Evolutionary conservation across 2,888 invertebrate genomes (phyloP), one percentile per base, ranked within the genome.

Genomic region (Lasioglossum zephyrum): DNA sequence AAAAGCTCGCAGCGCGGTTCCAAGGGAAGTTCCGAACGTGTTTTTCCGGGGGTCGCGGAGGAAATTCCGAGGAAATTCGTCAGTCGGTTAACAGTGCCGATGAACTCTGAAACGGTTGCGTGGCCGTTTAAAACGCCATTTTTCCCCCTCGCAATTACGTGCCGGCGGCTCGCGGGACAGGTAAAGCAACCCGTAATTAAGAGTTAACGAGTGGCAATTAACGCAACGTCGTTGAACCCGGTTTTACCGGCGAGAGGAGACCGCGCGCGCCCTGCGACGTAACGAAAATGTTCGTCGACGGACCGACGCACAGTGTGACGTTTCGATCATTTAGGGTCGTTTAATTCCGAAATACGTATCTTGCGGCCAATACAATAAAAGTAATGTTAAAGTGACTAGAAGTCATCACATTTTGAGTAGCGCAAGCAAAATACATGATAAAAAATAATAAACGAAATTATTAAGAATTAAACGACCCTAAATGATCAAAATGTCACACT

Each of bases 121-220:
- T 77, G 77, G 49, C 49, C 53, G 39, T 26, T 77, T 77, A 53
- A 77, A 77, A 66, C 39, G 49, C 49, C 66, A 26, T 69, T 69
- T 63, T 69, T 69, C 39, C 22, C 49, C 49, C 49, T n/a, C 16
- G 39, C 49, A 73, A 60, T 60, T 73, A 63, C 63, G 47, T 39
- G 31, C 31, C 26, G 53, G 49, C 26, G 53, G 49, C 26, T 66
- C 66, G 49, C 53, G 69, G 69, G 49, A 80, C 80, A 70, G 63
- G 75, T 70, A 31, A 66, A 76, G 66, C 49, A 26, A 69, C 39
- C 49, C 47, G 75, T 75, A 72, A 76, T 77, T 57, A 49, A 82
- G 53, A 53, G 57, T 47, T 41, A 77, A 77, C 82, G 57, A 75
- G 53, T 41, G 47, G 49, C 72, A 75, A 81, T 81, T 74, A 80